Conservation (phyloP, 2,888 invertebrate genomes). For the Apoda limacodes region DNA sequence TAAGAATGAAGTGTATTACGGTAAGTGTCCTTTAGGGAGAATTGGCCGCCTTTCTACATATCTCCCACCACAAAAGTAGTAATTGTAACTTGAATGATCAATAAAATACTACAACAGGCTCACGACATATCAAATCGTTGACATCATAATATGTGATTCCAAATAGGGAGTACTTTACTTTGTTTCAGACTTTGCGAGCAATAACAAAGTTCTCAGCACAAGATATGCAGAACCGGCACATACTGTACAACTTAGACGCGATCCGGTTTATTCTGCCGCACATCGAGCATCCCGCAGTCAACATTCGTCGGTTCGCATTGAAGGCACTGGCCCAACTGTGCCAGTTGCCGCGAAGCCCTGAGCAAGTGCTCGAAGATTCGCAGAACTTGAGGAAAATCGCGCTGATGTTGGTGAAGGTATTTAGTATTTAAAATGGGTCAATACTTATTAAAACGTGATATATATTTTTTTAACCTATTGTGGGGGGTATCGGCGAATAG, state of each 20-base stretch:
- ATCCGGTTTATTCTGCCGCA: conserved; percentile 45
- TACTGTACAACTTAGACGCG: conserved; percentile 39
- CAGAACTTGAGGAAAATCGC: conserved; percentile 50
- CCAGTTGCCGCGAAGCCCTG: conserved; percentile 52
- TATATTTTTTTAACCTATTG: too few species aligned
- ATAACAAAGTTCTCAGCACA: conserved; percentile 57
- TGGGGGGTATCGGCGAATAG: too few species aligned
- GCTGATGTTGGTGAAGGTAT: conserved; percentile 46
- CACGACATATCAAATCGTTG: too few species aligned
- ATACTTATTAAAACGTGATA: too few species aligned
- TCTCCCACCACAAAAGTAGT: too few species aligned
- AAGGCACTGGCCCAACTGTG: conserved; percentile 65
- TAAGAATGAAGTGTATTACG: too few species aligned
- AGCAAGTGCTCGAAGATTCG: conserved; percentile 45
- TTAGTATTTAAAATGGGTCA: too few species aligned
- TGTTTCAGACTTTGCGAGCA: conserved; percentile 46
- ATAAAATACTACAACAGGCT: too few species aligned
- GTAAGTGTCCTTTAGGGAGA: too few species aligned
- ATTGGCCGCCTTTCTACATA: too few species aligned
- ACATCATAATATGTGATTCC: neutral
- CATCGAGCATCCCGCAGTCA: conserved; percentile 45
- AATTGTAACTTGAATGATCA: too few species aligned
- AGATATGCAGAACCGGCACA: conserved; percentile 43
- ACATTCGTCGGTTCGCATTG: conserved; percentile 57
- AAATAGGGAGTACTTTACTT: neutral